Conservation (phyloP, 2,797 vertebrate species). For the Semaprochilodus insignis region DNA sequence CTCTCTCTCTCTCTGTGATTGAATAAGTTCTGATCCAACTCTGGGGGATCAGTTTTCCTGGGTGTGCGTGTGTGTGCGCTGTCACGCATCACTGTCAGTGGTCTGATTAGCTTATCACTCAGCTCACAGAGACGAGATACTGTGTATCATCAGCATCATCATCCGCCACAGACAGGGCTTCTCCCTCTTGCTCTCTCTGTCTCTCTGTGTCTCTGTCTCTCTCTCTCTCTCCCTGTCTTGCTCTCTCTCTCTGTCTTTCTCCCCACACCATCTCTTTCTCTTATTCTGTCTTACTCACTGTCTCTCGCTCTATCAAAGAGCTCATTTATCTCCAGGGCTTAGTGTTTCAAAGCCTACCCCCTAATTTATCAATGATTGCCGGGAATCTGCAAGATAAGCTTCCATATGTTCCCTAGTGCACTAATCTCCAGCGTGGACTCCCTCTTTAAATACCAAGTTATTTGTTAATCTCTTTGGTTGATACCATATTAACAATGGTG, state of each 20-base stretch:
- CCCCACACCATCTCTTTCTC: slow-evolving; percentile 54
- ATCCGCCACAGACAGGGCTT: slow-evolving; percentile 72
- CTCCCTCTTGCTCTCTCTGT: slow-evolving; percentile 67
- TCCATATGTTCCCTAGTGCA: slow-evolving; percentile 1
- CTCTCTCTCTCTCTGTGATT: slow-evolving; percentile 49
- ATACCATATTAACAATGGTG: not conserved
- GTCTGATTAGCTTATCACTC: slow-evolving; percentile 83
- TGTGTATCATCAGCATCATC: slow-evolving; percentile 68
- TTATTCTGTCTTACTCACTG: slow-evolving; percentile 66
- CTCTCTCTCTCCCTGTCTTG: slow-evolving; percentile 45
- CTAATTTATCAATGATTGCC: slow-evolving; percentile 32
- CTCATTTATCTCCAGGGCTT: slow-evolving; percentile 25
- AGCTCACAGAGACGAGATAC: slow-evolving; percentile 74
- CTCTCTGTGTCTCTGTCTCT: slow-evolving; percentile 49
- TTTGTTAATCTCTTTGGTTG: slow-evolving; percentile 20
- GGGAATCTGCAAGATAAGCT: slow-evolving; percentile 25
- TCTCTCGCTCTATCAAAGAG: slow-evolving; percentile 23
- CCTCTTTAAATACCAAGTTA: slow-evolving; percentile 25
- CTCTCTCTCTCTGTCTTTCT: slow-evolving; percentile 62
- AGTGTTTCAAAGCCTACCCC: slow-evolving; percentile 23
- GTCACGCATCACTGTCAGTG: slow-evolving; percentile 80
- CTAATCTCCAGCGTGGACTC: slow-evolving; percentile 24
- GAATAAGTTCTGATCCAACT: slow-evolving; percentile 76
- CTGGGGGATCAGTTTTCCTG: slow-evolving; percentile 55
- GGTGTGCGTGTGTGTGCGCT: slow-evolving; percentile 54